Evolutionary conservation across 2,888 invertebrate genomes (phyloP), one percentile per base, ranked within the genome.

Genomic region (Pardosa pseudoannulata): DNA sequence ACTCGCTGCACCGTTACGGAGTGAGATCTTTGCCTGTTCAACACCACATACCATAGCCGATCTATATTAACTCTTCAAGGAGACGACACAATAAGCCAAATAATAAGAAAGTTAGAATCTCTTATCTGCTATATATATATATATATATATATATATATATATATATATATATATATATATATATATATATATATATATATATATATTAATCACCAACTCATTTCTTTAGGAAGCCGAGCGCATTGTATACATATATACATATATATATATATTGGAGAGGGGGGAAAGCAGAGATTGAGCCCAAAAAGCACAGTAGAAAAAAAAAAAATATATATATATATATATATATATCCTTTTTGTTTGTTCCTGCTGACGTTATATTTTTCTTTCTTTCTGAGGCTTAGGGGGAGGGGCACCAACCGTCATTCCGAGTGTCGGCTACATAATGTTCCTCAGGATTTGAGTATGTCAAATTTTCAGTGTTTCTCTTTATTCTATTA

Each of bases 321-420:
- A 56, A 56, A 74, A 74, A 62, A 73, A 46, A 73, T 29, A 32
- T 13, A 73, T 62, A 13, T 39, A 68, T 68, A 56, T 82, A 82
- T 73, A 56, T 13, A 7, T 16, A 2, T 9, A 2, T 56, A 23
- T 56, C 16, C 56, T 56, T 56, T 19, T 23, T 46, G 16, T 46
- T 7, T 46, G 41, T 46, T 46, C 2, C 41, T 16, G 16, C 9
- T 46, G 41, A 46, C 41, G 2, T 46, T 6, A 2, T 11, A 23
- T 56, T 11, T 16, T 56, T 23, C 23, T 19, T 6, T 5, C 9
- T 9, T 9, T 56, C n/a, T 23, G 19, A 56, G 1, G 56, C 19
- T 56, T 56, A 5, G 2, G 7, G 23, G 56, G 56, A 23, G 19
- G 19, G 56, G 3, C 23, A 5, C 3, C 5, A 23, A 2, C 16